phyloP scores from a whole-genome alignment of 2,888 invertebrate species.

The Cephalotes varians region DNA sequence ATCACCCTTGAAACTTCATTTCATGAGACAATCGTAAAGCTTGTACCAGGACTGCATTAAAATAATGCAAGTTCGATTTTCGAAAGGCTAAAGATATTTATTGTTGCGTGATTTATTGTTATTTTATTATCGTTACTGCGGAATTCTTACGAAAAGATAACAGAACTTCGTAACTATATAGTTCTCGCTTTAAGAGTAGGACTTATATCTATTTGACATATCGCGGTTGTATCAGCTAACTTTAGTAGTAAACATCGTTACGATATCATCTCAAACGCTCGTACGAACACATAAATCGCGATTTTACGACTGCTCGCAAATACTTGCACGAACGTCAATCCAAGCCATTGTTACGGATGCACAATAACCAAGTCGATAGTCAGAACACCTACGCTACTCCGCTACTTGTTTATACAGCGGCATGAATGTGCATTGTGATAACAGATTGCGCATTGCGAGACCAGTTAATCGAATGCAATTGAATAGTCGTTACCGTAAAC shows the following conservation, averaged over 20 bases:
- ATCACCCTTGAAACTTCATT: constrained; percentile 21
- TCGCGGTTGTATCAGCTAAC: neutral
- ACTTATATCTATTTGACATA: neutral
- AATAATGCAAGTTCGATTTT: neutral
- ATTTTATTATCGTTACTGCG: neutral
- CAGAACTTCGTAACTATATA: neutral
- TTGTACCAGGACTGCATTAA: neutral
- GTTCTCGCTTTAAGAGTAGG: neutral
- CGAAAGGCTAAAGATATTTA: neutral
- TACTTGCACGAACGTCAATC: constrained; percentile 15
- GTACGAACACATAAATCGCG: neutral
- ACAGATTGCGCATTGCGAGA: constrained; percentile 15
- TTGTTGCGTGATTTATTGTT: neutral
- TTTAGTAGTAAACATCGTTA: neutral
- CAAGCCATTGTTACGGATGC: neutral
- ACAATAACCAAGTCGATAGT: constrained; percentile 15
- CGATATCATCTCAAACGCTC: neutral
- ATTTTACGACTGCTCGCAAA: constrained; percentile 28
- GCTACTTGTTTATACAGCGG: neutral
- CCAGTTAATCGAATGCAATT: constrained; percentile 58
- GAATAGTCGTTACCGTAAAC: constrained; percentile 23
- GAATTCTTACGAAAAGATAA: neutral
- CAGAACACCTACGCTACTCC: neutral
- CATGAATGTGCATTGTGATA: constrained; percentile 29
- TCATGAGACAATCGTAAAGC: constrained; percentile 26